phyloP scores from a whole-genome alignment of 2,888 invertebrate species.

The Volucella inanis region DNA sequence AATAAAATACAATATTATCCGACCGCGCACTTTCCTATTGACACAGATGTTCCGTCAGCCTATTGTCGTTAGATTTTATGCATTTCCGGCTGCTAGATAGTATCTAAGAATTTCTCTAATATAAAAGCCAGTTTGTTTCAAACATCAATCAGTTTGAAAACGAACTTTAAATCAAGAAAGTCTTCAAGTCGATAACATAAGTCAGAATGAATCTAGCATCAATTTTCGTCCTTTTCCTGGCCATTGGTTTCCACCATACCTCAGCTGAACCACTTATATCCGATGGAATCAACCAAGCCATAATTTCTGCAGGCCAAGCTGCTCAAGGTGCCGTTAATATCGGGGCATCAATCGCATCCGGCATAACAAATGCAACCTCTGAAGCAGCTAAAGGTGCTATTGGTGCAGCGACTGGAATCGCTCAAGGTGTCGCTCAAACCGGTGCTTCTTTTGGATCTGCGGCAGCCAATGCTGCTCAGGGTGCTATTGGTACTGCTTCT shows the following conservation, averaged over 20 bases:
- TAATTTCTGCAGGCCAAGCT: slow-evolving; percentile 4
- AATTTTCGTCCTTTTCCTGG: slow-evolving; percentile 53
- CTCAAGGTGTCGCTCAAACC: too few relatives aligned
- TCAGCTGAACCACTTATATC: slow-evolving; percentile 7
- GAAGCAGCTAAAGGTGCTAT: slow-evolving; percentile 19
- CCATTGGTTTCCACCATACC: slow-evolving; percentile 34
- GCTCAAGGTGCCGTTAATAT: slow-evolving; percentile 20
- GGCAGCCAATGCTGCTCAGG: too few relatives aligned
- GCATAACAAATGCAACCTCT: not conserved
- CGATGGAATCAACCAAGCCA: slow-evolving; percentile 13
- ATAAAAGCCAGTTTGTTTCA: slow-evolving; percentile 33
- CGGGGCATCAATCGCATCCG: slow-evolving; percentile 35
- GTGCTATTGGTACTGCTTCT: too few relatives aligned
- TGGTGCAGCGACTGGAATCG: not conserved
- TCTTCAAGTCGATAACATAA: not conserved
- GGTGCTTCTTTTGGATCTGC: too few relatives aligned
- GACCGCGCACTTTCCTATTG: not conserved
- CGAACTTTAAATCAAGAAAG: slow-evolving; percentile 28
- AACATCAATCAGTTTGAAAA: slow-evolving; percentile 48
- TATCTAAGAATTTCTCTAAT: not conserved
- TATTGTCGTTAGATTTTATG: not conserved
- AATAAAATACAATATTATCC: slow-evolving; percentile 5
- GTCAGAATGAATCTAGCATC: slow-evolving; percentile 49
- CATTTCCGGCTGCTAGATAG: not conserved
- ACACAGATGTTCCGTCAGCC: slow-evolving; percentile 5